Base-by-base conservation (phyloP, 2,113 vertebrate species). In the Cepphus grylle region DNA sequence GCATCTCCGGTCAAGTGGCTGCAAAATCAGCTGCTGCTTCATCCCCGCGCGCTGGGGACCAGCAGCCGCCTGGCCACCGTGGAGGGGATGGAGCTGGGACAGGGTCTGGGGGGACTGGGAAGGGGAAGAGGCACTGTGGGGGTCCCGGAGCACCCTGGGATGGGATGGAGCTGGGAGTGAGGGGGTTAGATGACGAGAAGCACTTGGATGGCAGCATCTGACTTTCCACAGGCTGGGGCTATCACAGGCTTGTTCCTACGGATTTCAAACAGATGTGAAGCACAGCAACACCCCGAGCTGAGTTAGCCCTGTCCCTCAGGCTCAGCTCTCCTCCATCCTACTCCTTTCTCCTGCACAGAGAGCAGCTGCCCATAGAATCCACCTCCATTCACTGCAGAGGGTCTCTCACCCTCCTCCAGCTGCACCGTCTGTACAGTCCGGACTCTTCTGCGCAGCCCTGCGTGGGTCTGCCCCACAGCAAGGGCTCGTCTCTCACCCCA, bases 1-100 rank as follows among this genome's bases (percentile, higher is more conserved):
- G 6, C 19, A 4, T n/a, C 86, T 77, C 91, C 1, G 81, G 96
- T 95, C 90, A 93, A 97, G 91, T 83, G 96, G 59, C 83, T 97
- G 88, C 43, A 73, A 22, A 59, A 93, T 94, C 89, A 91, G 84
- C 93, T 84, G 88, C 87, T 71, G 83, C 83, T 72, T 95, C 79
- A 40, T 73, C 62, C 17, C 8, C 14, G 71, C 0, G 49, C 2
- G 12, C 55, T 71, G 62, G 29, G 89, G 77, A 73, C 56, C 3
- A 10, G 40, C 72, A 76, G 72, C 38, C 5, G 14, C 53, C 16
- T 2, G 8, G 0, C 38, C 5, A 2, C 72, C 12, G 21, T 2
- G 4, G 40, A 47, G 43, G 47, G 34, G 20, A 32, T 50, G 81
- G 72, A 12, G 26, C 2, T 38, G 80, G 84, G 58, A 50, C 40